Percentiles rank a stretch among this genome's conserved stretches.
Conservation (phyloP, 37 sponge, comb jelly and placozoan species). For the Cliona cf. orientalis region DNA sequence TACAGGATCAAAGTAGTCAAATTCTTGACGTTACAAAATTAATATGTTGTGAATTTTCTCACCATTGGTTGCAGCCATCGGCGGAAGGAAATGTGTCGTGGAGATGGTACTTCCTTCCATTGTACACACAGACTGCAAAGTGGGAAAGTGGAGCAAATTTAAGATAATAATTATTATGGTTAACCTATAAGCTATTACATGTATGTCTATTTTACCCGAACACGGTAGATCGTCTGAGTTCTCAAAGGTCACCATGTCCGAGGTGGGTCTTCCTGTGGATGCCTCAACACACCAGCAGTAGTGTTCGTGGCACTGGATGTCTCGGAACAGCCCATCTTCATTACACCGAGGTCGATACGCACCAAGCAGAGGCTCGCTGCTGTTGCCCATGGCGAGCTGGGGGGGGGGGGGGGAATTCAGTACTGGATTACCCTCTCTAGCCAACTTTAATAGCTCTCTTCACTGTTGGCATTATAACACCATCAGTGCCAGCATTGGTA, state of each 20-base stretch:
- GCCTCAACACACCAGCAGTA: constrained; percentile 71
- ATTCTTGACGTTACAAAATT: background rate
- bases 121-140: constrained; percentile 8
- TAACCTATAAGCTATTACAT: no score
- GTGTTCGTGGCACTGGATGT: constrained; percentile 42
- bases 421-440: no score
- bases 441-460: no score
- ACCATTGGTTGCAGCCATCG: constrained; percentile 39
- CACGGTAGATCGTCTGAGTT: constrained; percentile 6
- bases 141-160: background rate
- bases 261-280: constrained; percentile 20
- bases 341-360: constrained; percentile 37
- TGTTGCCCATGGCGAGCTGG: background rate
- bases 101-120: constrained; percentile 8
- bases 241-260: constrained; percentile 24
- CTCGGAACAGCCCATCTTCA: constrained; percentile 22
- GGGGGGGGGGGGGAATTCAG: no score
- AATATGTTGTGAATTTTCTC: background rate
- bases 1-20: background rate
- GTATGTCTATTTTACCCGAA: constrained; percentile 48
- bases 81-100: background rate
- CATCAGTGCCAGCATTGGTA: no score
- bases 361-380: constrained; percentile 5
- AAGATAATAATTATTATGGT: constrained; percentile 16
- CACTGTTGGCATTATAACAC: no score